These are phyloP conservation scores for Gymnorhina tibicen DNA, from an alignment of 2,113 vertebrate genomes.

Conservation along the genomic window DNA sequence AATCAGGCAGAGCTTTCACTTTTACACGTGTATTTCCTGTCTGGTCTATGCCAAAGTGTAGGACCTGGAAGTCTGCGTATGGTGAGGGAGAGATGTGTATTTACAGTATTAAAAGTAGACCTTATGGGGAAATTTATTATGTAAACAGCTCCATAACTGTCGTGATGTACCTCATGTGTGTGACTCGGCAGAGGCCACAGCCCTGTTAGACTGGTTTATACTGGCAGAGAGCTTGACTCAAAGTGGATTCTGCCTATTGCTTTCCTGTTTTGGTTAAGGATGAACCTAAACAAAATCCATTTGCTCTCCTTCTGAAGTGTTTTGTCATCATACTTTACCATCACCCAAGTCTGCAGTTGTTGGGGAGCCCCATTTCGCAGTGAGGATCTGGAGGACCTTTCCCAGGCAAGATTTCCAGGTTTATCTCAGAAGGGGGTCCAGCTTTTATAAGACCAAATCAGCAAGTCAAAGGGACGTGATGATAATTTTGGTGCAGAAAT, in stretches of 20 bases:
- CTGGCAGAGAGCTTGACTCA: neutral
- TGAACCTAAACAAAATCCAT: neutral
- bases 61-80: neutral
- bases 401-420: neutral
- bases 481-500: neutral
- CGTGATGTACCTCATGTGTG: neutral
- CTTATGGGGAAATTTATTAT: accelerated
- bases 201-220: accelerated
- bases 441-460: neutral
- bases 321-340: neutral
- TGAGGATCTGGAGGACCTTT: neutral
- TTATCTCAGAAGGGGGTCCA: neutral
- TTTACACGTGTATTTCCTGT: neutral
- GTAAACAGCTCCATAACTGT: neutral
- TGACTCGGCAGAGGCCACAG: neutral
- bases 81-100: neutral
- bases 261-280: neutral
- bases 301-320: neutral
- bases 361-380: neutral
- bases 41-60: neutral
- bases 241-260: neutral
- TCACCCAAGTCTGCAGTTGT: neutral
- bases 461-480: neutral
- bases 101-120: neutral
- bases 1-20: neutral